Evolutionary conservation across 2,888 invertebrate species (phyloP), one percentile per base, ranked within the genome.

Genomic region (Pseudococcus viburni): DNA sequence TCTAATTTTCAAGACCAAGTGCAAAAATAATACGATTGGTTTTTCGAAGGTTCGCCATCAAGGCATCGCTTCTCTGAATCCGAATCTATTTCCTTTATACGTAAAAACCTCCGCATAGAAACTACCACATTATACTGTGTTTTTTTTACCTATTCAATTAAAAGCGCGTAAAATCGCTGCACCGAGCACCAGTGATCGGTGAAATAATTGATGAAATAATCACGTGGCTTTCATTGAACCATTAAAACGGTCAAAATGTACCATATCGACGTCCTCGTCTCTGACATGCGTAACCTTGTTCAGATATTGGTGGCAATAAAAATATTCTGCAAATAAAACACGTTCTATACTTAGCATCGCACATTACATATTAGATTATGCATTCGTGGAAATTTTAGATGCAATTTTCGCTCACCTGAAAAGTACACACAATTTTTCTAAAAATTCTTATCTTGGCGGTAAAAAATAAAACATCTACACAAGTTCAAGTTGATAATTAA

Each of bases 251-350:
- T 33, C 73, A 33, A 73, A 73, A 73, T 73, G 2, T 39, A 73
- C 73, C 73, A 33, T 73, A 73, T 73, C 73, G 73, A 33, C 33
- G 73, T 73, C 73, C 73, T 73, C 73, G 73, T 73, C 73, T 73
- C 12, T 73, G 73, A 73, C 33, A 73, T 33, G 73, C 73, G 17
- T 17, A 73, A 73, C 73, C 73, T 73, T 33, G 73, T 73, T 73
- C 11, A 12, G 33, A 33, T 33, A 73, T 42, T 42, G 22, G 22
- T 64, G 19, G 1, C 64, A 9, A 64, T 64, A 64, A 22, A 22
- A 3, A 68, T 68, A 68, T 73, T 68, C 73, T 73, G 73, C 33
- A 15, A 33, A 33, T 73, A 33, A 73, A 73, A 73, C 73, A 73
- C 33, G 73, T 33, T 26, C 6, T 73, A 6, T 39, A 17, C 3